Percentiles rank a stretch among this genome's conserved stretches.
Evolutionary conservation across 2,113 vertebrate species (phyloP).

Genomic region (human (Homo sapiens)): DNA sequence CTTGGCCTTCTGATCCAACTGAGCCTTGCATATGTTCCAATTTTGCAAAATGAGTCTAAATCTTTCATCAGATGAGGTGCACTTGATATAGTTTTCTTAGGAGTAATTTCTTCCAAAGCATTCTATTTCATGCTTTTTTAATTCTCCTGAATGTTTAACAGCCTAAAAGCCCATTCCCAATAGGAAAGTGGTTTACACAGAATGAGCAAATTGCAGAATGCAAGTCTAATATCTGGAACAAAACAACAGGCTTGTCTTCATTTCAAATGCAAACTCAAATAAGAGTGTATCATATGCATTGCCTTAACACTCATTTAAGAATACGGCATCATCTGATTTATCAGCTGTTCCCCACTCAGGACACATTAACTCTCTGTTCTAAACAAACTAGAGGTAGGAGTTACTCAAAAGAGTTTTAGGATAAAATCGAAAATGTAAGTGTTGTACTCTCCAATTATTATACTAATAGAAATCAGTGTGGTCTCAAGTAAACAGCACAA

Average conservation of each 20-base stretch:
- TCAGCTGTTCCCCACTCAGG: neutral
- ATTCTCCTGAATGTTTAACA: neutral
- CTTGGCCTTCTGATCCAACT: fast-evolving
- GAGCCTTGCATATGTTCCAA: fast-evolving
- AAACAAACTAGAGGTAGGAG: neutral
- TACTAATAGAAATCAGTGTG: fast-evolving
- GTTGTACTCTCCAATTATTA: too few relatives aligned
- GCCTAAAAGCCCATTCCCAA: neutral
- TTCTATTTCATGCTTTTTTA: slow-evolving; percentile 32
- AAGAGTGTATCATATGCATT: fast-evolving
- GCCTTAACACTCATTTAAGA: neutral
- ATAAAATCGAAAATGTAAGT: neutral
- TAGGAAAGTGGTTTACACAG: neutral
- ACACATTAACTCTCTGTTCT: neutral
- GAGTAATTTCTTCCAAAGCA: neutral
- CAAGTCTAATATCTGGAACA: neutral
- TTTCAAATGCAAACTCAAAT: too few relatives aligned
- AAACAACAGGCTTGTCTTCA: neutral
- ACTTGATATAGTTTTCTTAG: fast-evolving
- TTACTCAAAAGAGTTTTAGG: neutral
- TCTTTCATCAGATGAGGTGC: neutral
- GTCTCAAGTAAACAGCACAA: neutral
- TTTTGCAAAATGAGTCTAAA: neutral
- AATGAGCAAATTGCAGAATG: neutral
- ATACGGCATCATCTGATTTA: fast-evolving